phyloP scores from a whole-genome alignment of 2,888 invertebrate species.

The Eurytoma californica region DNA sequence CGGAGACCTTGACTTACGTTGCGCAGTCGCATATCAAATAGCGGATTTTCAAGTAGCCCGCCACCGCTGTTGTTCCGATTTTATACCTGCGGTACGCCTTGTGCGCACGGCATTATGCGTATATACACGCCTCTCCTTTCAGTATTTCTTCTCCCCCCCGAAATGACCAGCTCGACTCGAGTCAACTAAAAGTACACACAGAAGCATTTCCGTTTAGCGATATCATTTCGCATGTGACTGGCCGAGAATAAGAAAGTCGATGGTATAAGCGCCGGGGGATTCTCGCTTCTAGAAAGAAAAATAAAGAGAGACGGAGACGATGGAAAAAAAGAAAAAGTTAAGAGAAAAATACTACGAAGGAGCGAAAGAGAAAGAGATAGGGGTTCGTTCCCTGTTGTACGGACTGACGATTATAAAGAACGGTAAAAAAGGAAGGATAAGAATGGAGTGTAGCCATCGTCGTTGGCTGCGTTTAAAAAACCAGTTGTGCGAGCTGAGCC shows the following conservation, averaged over 20 bases:
- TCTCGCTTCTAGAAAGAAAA: constrained; percentile 61
- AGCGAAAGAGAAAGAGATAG: constrained; percentile 58
- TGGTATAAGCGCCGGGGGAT: constrained; percentile 62
- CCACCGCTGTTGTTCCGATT: constrained; percentile 39
- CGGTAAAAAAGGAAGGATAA: constrained; percentile 69
- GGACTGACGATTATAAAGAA: constrained; percentile 74
- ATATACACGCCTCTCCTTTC: neutral
- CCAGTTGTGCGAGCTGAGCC: constrained; percentile 73
- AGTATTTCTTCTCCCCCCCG: neutral
- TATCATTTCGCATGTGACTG: constrained; percentile 57
- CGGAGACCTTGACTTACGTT: constrained; percentile 38
- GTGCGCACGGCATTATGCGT: neutral
- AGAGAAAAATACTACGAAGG: constrained; percentile 45
- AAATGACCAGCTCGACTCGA: neutral
- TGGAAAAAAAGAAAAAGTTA: constrained; percentile 33
- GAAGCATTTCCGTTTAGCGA: constrained; percentile 55
- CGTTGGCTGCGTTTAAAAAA: constrained; percentile 73
- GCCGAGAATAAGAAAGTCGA: constrained; percentile 42
- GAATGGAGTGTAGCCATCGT: constrained; percentile 69
- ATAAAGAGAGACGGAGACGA: constrained; percentile 39
- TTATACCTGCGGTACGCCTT: constrained; percentile 27
- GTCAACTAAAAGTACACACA: constrained; percentile 12
- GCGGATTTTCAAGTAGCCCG: constrained; percentile 51
- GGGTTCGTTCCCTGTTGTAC: constrained; percentile 67
- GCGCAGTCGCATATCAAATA: constrained; percentile 50